A percentile compares a stretch with the other conserved stretches of the same genome.
Conservation (phyloP, 1,140 invertebrate genomes). For the Brachionus rubens region DNA sequence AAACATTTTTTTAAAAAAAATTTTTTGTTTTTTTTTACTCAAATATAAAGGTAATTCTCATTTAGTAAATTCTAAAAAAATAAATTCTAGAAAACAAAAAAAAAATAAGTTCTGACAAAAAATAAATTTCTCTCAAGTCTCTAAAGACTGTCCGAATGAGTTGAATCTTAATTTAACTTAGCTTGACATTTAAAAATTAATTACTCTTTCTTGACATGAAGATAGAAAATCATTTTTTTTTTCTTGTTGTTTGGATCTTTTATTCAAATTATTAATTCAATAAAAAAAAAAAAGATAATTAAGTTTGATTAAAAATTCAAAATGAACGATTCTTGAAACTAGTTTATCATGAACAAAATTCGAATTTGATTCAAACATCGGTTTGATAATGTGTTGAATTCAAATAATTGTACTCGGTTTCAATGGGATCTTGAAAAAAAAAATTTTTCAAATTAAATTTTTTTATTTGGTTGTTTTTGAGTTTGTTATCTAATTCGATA, state of each 20-base stretch:
- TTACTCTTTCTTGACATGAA: background rate
- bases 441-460: background rate
- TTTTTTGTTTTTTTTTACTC: background rate
- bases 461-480: too few relatives aligned
- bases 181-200: too few relatives aligned
- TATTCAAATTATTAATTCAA: background rate
- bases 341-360: too few relatives aligned
- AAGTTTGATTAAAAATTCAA: too few relatives aligned
- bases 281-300: background rate
- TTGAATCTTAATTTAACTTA: too few relatives aligned
- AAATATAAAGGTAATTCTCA: background rate
- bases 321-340: too few relatives aligned
- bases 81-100: too few relatives aligned
- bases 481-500: background rate
- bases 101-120: too few relatives aligned
- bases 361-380: slow-evolving; percentile 21
- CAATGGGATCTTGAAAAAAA: slow-evolving; percentile 20
- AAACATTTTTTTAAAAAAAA: background rate
- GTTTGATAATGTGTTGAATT: slow-evolving; percentile 20
- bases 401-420: slow-evolving; percentile 20
- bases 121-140: too few relatives aligned
- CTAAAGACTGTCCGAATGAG: too few relatives aligned
- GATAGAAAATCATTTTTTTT: background rate
- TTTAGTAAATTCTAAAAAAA: background rate
- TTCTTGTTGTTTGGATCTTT: background rate